Evolutionary conservation across 2,113 vertebrate genomes (phyloP).

Genomic region (Chloroceryle aenea): DNA sequence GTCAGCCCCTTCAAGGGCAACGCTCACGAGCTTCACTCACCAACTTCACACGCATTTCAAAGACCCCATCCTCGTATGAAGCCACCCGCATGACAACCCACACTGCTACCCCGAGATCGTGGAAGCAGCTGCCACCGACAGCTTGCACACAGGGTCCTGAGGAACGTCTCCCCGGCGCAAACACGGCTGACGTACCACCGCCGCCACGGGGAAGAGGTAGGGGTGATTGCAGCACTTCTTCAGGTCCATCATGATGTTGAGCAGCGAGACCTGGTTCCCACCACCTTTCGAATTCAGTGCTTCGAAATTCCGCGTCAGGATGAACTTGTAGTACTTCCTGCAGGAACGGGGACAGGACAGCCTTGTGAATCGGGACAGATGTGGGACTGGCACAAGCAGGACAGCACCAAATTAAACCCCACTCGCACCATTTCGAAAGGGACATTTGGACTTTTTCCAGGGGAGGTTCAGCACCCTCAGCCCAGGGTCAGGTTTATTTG

Average conservation of each 20-base stretch:
- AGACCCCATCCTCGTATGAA: neutral
- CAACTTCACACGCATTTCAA: neutral
- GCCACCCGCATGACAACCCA: rapidly evolving
- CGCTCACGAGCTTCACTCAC: rapidly evolving
- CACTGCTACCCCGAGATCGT: rapidly evolving
- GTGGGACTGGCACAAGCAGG: neutral
- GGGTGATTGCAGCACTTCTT: slow-evolving; percentile 99
- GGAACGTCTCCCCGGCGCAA: rapidly evolving
- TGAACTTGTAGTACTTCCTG: slow-evolving; percentile 99
- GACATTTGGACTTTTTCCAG: neutral
- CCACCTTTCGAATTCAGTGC: slow-evolving; percentile 97
- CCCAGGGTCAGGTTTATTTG: rapidly evolving
- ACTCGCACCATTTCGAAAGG: rapidly evolving
- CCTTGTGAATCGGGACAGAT: rapidly evolving
- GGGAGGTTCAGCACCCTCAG: rapidly evolving
- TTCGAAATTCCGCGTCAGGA: slow-evolving; percentile 95
- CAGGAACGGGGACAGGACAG: neutral
- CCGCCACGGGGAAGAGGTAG: slow-evolving; percentile 95
- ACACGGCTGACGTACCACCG: slow-evolving; percentile 78
- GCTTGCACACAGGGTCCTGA: neutral
- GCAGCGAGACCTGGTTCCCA: slow-evolving; percentile 95
- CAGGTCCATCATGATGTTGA: slow-evolving; percentile 99
- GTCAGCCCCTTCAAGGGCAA: neutral
- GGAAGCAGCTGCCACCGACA: neutral
- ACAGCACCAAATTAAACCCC: neutral